Percentiles rank a stretch among this genome's conserved stretches.
Conservation (phyloP, 2,888 invertebrate genomes). For the Elysia crispata region DNA sequence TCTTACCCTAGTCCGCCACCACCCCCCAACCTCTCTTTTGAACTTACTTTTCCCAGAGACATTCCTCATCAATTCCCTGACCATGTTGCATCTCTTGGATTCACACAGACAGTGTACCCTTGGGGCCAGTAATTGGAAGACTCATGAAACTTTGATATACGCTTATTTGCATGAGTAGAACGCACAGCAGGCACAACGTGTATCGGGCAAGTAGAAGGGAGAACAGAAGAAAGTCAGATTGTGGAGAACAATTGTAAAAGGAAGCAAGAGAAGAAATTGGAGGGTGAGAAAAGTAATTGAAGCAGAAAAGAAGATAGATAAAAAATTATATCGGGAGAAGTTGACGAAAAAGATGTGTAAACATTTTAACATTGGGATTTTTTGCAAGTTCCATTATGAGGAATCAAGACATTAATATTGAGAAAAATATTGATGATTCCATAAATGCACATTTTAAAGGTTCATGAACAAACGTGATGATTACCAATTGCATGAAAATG, state of each 20-base stretch:
- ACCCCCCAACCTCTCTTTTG: background rate
- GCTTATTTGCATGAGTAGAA: background rate
- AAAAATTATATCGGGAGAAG: no score
- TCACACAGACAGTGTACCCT: background rate
- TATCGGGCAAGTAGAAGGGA: background rate
- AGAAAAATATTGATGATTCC: slow-evolving; percentile 21
- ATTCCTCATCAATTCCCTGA: background rate
- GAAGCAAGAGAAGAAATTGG: background rate
- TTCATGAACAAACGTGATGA: no score
- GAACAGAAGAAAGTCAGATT: background rate
- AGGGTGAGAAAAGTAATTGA: slow-evolving; percentile 12
- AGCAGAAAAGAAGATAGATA: background rate
- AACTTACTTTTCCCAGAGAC: background rate
- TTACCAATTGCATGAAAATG: no score
- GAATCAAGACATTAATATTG: no score
- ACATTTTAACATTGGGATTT: background rate
- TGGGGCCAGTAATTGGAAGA: no score
- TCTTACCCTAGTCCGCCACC: background rate
- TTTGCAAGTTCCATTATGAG: no score
- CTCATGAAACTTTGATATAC: no score
- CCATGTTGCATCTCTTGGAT: background rate
- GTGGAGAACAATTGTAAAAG: background rate
- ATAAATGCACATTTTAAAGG: background rate
- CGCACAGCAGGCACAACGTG: background rate
- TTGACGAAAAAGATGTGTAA: no score